A percentile compares a stretch with the other conserved stretches of the same genome.
Conservation (phyloP, 2,113 vertebrate genomes). For the Antechinus stuartii region DNA sequence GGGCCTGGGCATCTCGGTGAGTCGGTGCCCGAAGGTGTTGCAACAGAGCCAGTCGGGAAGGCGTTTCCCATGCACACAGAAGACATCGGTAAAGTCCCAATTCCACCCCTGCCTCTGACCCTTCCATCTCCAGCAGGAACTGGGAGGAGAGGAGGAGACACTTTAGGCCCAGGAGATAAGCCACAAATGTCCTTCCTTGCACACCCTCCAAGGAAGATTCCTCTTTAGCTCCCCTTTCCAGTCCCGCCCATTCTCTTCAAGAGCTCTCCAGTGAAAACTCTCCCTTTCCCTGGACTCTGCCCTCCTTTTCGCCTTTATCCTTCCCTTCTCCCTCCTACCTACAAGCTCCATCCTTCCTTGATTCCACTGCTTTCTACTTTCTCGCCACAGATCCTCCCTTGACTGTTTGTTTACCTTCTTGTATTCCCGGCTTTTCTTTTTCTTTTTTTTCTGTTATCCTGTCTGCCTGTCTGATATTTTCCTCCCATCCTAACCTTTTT, state of each 20-base stretch:
- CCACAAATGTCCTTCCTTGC: background rate
- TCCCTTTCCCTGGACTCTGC: background rate
- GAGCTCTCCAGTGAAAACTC: background rate
- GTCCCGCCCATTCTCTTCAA: too few species aligned
- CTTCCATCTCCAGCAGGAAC: conserved; percentile 83
- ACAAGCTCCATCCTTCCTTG: background rate
- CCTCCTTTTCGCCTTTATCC: background rate
- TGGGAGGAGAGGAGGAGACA: conserved; percentile 43
- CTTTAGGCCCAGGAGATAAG: conserved; percentile 31
- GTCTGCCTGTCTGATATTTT: background rate
- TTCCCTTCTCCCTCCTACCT: background rate
- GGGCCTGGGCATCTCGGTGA: conserved; percentile 79
- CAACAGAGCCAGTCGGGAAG: conserved; percentile 77
- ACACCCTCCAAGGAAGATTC: background rate
- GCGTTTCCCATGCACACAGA: conserved; percentile 73
- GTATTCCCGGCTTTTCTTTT: background rate
- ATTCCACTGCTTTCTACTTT: conserved; percentile 13
- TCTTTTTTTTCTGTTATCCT: background rate
- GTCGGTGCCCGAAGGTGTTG: conserved; percentile 78
- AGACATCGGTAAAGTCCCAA: conserved; percentile 78
- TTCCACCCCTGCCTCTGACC: conserved; percentile 47
- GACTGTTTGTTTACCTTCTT: background rate
- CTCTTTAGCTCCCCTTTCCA: background rate
- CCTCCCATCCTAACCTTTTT: background rate
- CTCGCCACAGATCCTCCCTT: background rate